phyloP scores from a whole-genome alignment of 2,888 invertebrate species.

The Idaea dimidiata region DNA sequence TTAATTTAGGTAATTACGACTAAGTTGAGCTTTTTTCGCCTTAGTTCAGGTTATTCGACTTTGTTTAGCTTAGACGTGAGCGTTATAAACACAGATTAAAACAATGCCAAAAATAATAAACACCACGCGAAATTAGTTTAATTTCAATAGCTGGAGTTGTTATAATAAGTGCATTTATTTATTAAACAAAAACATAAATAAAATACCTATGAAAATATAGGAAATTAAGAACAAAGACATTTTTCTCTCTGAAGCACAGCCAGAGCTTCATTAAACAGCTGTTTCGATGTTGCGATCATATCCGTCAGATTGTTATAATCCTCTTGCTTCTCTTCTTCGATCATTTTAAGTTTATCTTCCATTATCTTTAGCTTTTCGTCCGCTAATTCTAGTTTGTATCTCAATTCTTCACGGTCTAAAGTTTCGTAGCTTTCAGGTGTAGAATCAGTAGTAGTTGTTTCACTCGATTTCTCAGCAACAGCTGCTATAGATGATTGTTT shows the following conservation, averaged over 20 bases:
- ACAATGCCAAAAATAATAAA: too few relatives aligned
- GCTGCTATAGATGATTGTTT: constrained; percentile 50
- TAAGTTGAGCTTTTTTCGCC: too few relatives aligned
- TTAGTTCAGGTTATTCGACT: too few relatives aligned
- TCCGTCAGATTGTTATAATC: constrained; percentile 79
- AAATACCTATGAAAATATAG: constrained; percentile 25
- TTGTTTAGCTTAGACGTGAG: too few relatives aligned
- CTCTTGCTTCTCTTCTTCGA: constrained; percentile 82
- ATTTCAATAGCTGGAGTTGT: too few relatives aligned
- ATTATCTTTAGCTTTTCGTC: constrained; percentile 84
- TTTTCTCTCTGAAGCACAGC: constrained; percentile 67
- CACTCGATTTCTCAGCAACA: constrained; percentile 51
- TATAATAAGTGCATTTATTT: too few relatives aligned
- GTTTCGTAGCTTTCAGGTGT: constrained; percentile 47
- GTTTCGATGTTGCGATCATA: constrained; percentile 80
- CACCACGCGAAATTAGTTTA: too few relatives aligned
- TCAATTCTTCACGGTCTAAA: constrained; percentile 65
- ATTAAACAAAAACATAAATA: constrained; percentile 13
- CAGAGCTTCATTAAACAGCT: constrained; percentile 78
- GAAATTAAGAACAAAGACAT: constrained; percentile 57
- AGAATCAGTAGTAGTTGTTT: constrained; percentile 48
- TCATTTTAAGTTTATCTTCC: constrained; percentile 82
- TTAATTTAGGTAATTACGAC: too few relatives aligned
- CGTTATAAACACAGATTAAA: too few relatives aligned
- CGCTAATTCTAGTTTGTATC: constrained; percentile 80